Base-by-base conservation (phyloP, 2,888 invertebrate genomes). In the Leptothorax acervorum region DNA sequence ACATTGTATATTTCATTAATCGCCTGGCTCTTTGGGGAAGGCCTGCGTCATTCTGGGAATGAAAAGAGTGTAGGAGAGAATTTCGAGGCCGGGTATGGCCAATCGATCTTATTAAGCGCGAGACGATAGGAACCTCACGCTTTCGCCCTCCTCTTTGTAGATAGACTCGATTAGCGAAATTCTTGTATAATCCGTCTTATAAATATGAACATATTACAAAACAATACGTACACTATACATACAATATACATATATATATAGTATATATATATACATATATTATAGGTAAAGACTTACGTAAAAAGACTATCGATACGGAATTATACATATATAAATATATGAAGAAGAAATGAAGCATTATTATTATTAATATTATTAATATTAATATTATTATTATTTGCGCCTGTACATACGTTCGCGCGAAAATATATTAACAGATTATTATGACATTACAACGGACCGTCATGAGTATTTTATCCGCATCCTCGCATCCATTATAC, bases 371-470 rank as follows among this genome's bases (percentile, higher is more conserved):
- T 91, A 93, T 92, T 92, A 93, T 93, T 92, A 93, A 93, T 93
- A 87, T 68, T 90, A 89, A 73, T 90, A 87, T 83, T 90, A 90
- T 82, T 93, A 94, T 94, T 93, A 94, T 94, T 94, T 94, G 94
- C 93, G 94, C 93, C 45, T 68, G 93, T 95, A 95, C 95, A 94
- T 91, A 95, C 94, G 95, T 91, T 93, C 92, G 93, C 94, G 94
- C 94, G 93, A 94, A 94, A 94, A 95, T 94, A 95, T 94, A 95
- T 94, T 92, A 93, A 93, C 93, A 94, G 91, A 94, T 94, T 95
- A 95, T 93, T 94, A 95, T 93, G 91, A 94, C 92, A 88, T 90
- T 90, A 90, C 89, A 84, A 90, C 53, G 82, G 82, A 65, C 55
- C 83, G 74, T 68, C 68, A 74, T 85, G 84, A 81, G 83, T 88